Percentiles rank a stretch among this genome's conserved stretches.
Conservation (phyloP, 2,797 vertebrate species). For the Rousettus madagascariensis region DNA sequence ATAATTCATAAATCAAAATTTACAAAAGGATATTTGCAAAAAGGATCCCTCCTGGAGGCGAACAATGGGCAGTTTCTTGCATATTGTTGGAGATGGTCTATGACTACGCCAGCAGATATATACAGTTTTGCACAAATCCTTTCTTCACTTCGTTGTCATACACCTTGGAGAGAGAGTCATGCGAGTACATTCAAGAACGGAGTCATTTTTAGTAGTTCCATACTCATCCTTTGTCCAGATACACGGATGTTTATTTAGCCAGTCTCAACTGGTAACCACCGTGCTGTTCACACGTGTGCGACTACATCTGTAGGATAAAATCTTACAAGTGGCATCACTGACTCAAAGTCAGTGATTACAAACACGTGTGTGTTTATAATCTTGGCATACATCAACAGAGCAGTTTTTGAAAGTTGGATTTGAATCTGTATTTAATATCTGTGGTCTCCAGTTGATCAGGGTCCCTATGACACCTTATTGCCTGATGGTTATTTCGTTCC, state of each 20-base stretch:
- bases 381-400: background rate
- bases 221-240: background rate
- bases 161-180: background rate
- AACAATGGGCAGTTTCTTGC: background rate
- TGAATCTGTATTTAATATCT: background rate
- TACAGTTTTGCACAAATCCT: background rate
- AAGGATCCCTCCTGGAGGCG: background rate
- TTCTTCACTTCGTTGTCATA: background rate
- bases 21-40: background rate
- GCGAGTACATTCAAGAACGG: background rate
- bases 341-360: background rate
- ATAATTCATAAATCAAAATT: background rate
- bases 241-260: background rate
- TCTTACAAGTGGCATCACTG: background rate
- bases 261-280: background rate
- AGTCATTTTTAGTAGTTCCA: background rate
- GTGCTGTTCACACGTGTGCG: background rate
- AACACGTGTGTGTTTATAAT: background rate
- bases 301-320: background rate
- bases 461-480: background rate
- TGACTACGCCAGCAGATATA: background rate
- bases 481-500: background rate
- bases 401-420: background rate
- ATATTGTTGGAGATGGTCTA: background rate
- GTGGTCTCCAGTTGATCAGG: fast-evolving